Evolutionary conservation across 2,888 invertebrate species (phyloP).

Genomic region (Cheilosia variabilis): DNA sequence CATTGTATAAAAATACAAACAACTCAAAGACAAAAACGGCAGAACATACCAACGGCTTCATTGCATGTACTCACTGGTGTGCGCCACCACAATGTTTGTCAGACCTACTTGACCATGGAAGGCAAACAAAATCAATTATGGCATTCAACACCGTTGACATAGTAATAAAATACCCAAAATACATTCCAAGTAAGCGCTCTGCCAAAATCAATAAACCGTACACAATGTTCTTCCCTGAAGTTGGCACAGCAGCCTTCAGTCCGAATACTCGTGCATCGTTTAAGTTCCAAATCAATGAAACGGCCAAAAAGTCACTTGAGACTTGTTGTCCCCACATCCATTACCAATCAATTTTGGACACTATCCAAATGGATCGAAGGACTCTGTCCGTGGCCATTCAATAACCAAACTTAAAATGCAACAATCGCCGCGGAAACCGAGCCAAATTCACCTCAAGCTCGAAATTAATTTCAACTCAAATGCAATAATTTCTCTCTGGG

Average conservation of each 20-base stretch:
- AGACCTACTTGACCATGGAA: neutral
- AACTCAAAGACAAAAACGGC: no score
- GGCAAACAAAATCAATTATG: neutral
- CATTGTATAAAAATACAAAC: no score
- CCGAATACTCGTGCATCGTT: neutral
- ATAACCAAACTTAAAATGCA: slow-evolving; percentile 17
- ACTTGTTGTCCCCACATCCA: slow-evolving; percentile 14
- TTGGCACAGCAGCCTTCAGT: slow-evolving; percentile 1
- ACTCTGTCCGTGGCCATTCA: neutral
- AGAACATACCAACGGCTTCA: no score
- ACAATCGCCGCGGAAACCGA: slow-evolving; percentile 17
- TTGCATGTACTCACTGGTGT: no score
- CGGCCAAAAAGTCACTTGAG: neutral
- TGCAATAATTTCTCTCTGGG: neutral
- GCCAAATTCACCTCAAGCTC: neutral
- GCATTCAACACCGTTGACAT: slow-evolving; percentile 10
- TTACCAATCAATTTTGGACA: slow-evolving; percentile 14
- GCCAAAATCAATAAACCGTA: slow-evolving; percentile 54
- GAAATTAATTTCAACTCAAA: slow-evolving; percentile 12
- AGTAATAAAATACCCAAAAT: slow-evolving; percentile 43
- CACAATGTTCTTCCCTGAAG: neutral
- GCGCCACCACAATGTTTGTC: neutral
- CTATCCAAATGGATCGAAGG: slow-evolving; percentile 7
- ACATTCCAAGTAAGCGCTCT: slow-evolving; percentile 14
- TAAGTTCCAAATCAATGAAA: slow-evolving; percentile 24